Base-by-base conservation (phyloP, 2,113 vertebrate species). In the Nerophis lumbriciformis region DNA sequence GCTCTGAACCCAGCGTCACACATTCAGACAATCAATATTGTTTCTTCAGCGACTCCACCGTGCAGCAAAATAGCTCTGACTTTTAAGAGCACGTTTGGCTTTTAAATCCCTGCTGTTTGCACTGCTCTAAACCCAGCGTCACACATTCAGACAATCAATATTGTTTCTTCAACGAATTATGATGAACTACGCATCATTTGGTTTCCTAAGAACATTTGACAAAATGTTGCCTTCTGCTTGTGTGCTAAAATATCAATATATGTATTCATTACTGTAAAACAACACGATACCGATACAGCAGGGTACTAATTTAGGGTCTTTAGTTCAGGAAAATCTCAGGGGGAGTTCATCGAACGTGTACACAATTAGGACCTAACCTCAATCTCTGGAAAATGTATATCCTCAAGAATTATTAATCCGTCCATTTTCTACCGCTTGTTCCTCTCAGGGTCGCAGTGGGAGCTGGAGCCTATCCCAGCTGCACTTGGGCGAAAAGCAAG, bases 51-150 rank as follows among this genome's bases (percentile, higher is more conserved):
- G 62, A 67, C 28, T 28, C 28, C 28, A 28, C 28, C 28, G 28
- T 28, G 28, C 28, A 28, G 28, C 28, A 28, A 28, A 28, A 28
- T 28, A 28, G 28, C 28, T 28, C 28, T 28, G 28, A 28, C 28
- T 28, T 28, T 28, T 28, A 28, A 28, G 28, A 28, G 28, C 28
- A 28, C 28, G 37, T 48, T 67, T 21, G 72, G 65, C 62, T 71
- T 57, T 75, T 37, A 71, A 80, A 56, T 77, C 76, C 79, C 82
- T 69, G 76, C 74, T 69, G 79, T 61, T 66, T 61, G 65, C 3
- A 59, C 74, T 71, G 4, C 39, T 44, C 6, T 77, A 73, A 81
- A 75, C 64, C 55, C 10, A 16, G 4, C 28, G 28, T 28, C 28
- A 28, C 4, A 28, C 28, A 28, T 28, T 28, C 28, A 16, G 37